These are phyloP conservation scores for Tortrix viridana DNA, from an alignment of 2,888 invertebrate genomes.

Conservation along the genomic window DNA sequence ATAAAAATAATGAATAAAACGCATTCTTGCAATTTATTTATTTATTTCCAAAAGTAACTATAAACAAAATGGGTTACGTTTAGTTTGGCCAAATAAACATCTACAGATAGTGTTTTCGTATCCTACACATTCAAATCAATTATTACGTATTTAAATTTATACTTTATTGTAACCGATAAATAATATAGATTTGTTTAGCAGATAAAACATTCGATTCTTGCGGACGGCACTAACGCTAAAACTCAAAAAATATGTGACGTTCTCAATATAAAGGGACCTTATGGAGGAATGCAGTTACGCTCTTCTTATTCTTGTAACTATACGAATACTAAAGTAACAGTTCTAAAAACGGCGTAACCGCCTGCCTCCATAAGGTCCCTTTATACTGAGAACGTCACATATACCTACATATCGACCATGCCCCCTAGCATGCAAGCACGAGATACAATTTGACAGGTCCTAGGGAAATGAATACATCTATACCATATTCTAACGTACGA, in stretches of 20 bases:
- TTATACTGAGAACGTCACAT: too few species aligned
- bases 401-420: slow-evolving; percentile 10
- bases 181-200: slow-evolving; percentile 67
- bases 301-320: too few species aligned
- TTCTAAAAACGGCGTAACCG: too few species aligned
- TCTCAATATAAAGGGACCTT: too few species aligned
- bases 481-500: too few species aligned
- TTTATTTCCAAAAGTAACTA: slow-evolving; percentile 76
- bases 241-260: too few species aligned
- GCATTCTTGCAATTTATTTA: slow-evolving; percentile 63
- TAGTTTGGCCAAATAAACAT: slow-evolving; percentile 55
- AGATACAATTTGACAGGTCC: too few species aligned
- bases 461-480: too few species aligned
- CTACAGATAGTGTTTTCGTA: slow-evolving; percentile 41
- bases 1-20: not conserved
- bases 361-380: too few species aligned
- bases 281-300: too few species aligned
- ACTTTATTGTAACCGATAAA: slow-evolving; percentile 40
- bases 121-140: slow-evolving; percentile 15
- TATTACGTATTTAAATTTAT: slow-evolving; percentile 20
- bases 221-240: slow-evolving; percentile 75
- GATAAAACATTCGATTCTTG: slow-evolving; percentile 63
- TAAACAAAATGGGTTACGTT: slow-evolving; percentile 58
- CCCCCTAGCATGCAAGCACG: too few species aligned
- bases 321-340: too few species aligned